Conservation (phyloP, 2,797 vertebrate species). For the Pantherophis alleghaniensis region DNA sequence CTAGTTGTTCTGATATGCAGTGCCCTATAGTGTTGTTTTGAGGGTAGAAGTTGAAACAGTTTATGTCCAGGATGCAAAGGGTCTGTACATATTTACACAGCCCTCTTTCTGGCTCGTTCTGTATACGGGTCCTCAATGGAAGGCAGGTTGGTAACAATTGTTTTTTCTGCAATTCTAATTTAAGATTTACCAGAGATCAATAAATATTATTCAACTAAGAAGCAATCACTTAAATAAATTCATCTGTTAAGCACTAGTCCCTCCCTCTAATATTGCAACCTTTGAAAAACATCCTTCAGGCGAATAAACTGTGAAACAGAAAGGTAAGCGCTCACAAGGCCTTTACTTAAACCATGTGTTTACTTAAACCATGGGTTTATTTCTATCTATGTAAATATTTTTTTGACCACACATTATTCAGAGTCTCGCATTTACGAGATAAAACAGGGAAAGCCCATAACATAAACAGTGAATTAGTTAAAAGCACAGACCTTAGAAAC, state of each 20-base stretch:
- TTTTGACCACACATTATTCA: background rate
- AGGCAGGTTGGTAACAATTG: too few relatives aligned
- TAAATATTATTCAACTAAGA: background rate
- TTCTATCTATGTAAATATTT: background rate
- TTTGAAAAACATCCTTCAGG: background rate
- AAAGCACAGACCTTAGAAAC: background rate
- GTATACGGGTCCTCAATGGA: too few relatives aligned
- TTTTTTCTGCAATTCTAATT: too few relatives aligned
- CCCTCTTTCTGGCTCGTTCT: too few relatives aligned
- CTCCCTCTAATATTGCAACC: background rate
- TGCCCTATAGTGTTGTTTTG: accelerated
- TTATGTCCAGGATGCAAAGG: too few relatives aligned
- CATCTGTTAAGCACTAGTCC: background rate
- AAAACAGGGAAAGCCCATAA: background rate
- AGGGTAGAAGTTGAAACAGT: too few relatives aligned
- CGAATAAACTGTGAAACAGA: background rate
- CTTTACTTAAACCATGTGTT: background rate
- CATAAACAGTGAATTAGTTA: background rate
- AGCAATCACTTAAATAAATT: background rate
- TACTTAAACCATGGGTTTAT: background rate
- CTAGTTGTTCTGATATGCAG: too few relatives aligned
- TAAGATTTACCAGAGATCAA: background rate
- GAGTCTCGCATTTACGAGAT: background rate
- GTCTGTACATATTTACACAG: too few relatives aligned
- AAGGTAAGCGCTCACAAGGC: background rate